Conservation (phyloP, 2,888 invertebrate species). For the Epirrhoe alternata region DNA sequence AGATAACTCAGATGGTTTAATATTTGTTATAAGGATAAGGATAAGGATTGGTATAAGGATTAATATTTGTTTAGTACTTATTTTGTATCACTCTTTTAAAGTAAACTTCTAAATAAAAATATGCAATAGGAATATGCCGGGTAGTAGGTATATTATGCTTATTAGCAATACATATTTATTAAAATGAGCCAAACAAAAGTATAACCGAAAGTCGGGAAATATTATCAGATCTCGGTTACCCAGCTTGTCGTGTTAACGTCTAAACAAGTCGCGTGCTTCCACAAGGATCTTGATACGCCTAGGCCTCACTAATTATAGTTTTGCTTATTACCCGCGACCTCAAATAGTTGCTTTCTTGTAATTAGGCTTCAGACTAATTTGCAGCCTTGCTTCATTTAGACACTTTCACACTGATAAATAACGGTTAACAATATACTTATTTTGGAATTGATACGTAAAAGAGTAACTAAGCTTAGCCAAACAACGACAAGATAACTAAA, state of each 20-base stretch:
- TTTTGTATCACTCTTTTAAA: too few species aligned
- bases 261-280: slow-evolving; percentile 74
- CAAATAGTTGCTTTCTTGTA: slow-evolving; percentile 44
- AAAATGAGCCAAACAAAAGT: slow-evolving; percentile 44
- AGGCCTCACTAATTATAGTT: slow-evolving; percentile 75
- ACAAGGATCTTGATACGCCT: slow-evolving; percentile 73
- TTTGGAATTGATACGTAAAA: neutral
- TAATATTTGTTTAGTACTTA: too few species aligned
- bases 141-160: neutral
- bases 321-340: slow-evolving; percentile 65
- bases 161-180: slow-evolving; percentile 3
- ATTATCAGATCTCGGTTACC: slow-evolving; percentile 66
- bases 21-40: too few species aligned
- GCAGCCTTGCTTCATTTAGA: slow-evolving; percentile 33
- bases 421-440: neutral
- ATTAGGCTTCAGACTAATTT: slow-evolving; percentile 47
- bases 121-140: neutral
- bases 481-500: neutral
- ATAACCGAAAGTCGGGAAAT: slow-evolving; percentile 44
- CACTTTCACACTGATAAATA: slow-evolving; percentile 8
- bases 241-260: slow-evolving; percentile 68
- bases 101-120: too few species aligned
- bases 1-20: too few species aligned
- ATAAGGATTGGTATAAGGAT: too few species aligned
- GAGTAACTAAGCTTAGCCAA: neutral